These are phyloP conservation scores for Phymorhynchus buccinoides DNA, from an alignment of 1,140 invertebrate genomes.

Conservation along the genomic window DNA sequence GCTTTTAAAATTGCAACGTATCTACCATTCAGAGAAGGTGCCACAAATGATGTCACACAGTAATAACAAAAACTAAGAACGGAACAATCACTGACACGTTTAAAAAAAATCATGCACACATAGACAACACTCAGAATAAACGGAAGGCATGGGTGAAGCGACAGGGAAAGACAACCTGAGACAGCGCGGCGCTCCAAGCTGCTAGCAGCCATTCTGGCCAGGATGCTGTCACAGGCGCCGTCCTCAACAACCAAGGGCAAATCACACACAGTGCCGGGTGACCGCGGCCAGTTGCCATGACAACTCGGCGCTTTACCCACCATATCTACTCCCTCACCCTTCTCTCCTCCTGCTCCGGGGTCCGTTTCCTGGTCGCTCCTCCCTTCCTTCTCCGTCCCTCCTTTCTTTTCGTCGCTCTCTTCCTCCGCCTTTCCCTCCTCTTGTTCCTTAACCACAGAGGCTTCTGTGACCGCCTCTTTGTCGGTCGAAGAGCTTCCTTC, in stretches of 20 bases:
- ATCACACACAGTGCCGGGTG: neutral
- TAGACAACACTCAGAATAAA: neutral
- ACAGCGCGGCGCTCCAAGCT: slow-evolving; percentile 28
- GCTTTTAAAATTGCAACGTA: too few relatives aligned
- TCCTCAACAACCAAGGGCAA: neutral
- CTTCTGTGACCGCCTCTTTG: neutral
- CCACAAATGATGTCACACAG: too few relatives aligned
- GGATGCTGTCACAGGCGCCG: slow-evolving; percentile 34
- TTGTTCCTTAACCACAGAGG: neutral
- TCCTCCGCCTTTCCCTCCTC: neutral
- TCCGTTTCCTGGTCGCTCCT: neutral
- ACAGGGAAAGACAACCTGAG: slow-evolving; percentile 6
- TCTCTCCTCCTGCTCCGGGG: neutral
- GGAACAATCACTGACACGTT: too few relatives aligned
- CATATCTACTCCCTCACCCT: slow-evolving; percentile 26
- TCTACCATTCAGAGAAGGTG: too few relatives aligned
- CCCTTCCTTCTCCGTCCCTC: neutral
- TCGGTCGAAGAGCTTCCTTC: neutral
- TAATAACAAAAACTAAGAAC: neutral
- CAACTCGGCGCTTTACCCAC: neutral
- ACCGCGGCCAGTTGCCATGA: neutral
- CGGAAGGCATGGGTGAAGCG: neutral
- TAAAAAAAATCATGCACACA: neutral
- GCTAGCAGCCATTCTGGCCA: slow-evolving; percentile 41
- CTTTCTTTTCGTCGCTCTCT: neutral